Evolutionary conservation across 2,797 vertebrate genomes (phyloP).

Genomic region (Gila robusta): DNA sequence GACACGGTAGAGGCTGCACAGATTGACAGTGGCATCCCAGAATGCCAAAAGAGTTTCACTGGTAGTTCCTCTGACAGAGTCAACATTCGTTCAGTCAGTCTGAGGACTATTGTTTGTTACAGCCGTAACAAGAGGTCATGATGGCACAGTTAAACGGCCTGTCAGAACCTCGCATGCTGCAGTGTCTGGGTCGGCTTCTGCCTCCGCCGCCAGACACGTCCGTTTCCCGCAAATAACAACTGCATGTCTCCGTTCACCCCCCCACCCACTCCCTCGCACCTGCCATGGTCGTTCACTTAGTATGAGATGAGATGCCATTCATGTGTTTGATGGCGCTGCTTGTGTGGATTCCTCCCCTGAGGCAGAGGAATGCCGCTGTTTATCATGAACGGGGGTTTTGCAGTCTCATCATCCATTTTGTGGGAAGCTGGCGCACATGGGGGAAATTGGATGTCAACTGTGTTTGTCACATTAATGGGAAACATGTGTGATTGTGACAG

Average conservation of each 20-base stretch:
- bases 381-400: slow-evolving; percentile 49
- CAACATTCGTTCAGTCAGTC: slow-evolving; percentile 12
- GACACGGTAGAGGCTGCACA: background rate
- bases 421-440: slow-evolving; percentile 42
- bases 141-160: slow-evolving; percentile 20
- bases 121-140: slow-evolving; percentile 38
- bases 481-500: slow-evolving; percentile 76
- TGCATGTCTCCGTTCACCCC: slow-evolving; percentile 54
- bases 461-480: slow-evolving; percentile 74
- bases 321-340: slow-evolving; percentile 72
- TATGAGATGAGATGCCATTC: slow-evolving; percentile 72
- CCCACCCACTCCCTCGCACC: slow-evolving; percentile 49
- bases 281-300: slow-evolving; percentile 64
- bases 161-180: background rate
- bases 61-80: slow-evolving; percentile 16
- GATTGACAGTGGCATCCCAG: slow-evolving; percentile 14
- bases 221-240: slow-evolving; percentile 65
- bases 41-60: slow-evolving; percentile 31
- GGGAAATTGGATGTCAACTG: slow-evolving; percentile 69
- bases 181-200: background rate
- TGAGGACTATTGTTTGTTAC: slow-evolving; percentile 28
- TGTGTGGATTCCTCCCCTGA: slow-evolving; percentile 67
- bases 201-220: background rate
- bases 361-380: slow-evolving; percentile 57
- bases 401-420: slow-evolving; percentile 62